Evolutionary conservation across 2,888 invertebrate genomes (phyloP).

Genomic region (Pyrochroa serraticornis): DNA sequence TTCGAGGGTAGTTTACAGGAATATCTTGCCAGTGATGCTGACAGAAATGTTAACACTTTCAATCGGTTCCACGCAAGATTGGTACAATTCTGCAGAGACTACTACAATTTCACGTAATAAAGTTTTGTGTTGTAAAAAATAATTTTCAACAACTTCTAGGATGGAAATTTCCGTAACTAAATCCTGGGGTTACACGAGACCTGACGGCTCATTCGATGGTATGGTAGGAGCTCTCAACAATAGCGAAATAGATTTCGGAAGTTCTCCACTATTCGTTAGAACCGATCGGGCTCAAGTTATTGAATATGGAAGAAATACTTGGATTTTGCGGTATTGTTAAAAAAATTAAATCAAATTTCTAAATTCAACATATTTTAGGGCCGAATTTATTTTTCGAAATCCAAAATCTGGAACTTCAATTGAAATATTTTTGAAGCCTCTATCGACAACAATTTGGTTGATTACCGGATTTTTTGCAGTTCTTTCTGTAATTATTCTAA

Average conservation of each 20-base stretch:
- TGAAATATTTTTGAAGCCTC: conserved; percentile 46
- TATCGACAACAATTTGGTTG: conserved; percentile 45
- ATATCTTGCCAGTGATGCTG: conserved; percentile 41
- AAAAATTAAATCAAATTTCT: background rate
- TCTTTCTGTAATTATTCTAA: conserved; percentile 38
- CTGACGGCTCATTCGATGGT: conserved; percentile 49
- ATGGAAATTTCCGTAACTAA: conserved; percentile 33
- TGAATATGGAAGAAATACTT: conserved; percentile 48
- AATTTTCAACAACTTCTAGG: conserved; percentile 30
- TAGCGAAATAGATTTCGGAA: conserved; percentile 44
- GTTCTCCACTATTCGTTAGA: conserved; percentile 48
- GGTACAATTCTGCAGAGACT: conserved; percentile 41
- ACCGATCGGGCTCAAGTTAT: conserved; percentile 43
- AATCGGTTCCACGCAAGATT: conserved; percentile 47
- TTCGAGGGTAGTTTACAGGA: conserved; percentile 42
- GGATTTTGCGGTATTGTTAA: conserved; percentile 43
- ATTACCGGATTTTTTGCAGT: conserved; percentile 34
- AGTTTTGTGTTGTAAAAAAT: too few relatives aligned
- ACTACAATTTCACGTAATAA: conserved; percentile 48
- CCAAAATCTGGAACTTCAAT: conserved; percentile 44
- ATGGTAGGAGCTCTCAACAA: conserved; percentile 45
- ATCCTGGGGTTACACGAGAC: conserved; percentile 49
- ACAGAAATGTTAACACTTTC: conserved; percentile 46
- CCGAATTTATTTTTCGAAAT: conserved; percentile 48
- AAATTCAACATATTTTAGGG: conserved; percentile 33